Conservation (phyloP, 2,888 invertebrate genomes). For the Notodromas monacha region DNA sequence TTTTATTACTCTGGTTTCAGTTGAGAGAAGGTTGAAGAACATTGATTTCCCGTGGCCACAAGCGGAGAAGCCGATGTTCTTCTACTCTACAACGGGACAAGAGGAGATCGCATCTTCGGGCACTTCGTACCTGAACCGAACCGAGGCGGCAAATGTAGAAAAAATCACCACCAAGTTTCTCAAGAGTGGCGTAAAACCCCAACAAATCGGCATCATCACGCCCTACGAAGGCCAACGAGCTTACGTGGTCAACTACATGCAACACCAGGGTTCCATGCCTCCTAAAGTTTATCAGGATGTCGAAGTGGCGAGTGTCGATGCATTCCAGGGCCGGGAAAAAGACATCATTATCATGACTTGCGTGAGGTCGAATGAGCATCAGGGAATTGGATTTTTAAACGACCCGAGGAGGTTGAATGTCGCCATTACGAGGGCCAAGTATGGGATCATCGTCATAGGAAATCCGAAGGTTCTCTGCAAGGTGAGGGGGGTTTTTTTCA, state of each 20-base stretch:
- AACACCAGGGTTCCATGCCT: slow-evolving; percentile 84
- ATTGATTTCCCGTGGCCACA: slow-evolving; percentile 96
- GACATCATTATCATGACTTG: slow-evolving; percentile 98
- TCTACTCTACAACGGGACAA: slow-evolving; percentile 76
- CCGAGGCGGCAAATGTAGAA: slow-evolving; percentile 93
- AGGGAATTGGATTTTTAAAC: slow-evolving; percentile 91
- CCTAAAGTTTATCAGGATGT: slow-evolving; percentile 90
- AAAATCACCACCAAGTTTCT: slow-evolving; percentile 55
- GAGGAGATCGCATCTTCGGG: slow-evolving; percentile 97
- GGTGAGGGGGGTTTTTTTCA: slow-evolving; percentile 14
- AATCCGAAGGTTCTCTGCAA: slow-evolving; percentile 95
- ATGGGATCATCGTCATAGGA: slow-evolving; percentile 88
- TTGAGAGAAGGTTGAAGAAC: slow-evolving; percentile 54
- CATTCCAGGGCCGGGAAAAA: slow-evolving; percentile 94
- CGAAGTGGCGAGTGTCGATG: slow-evolving; percentile 96
- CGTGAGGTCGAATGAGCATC: slow-evolving; percentile 89
- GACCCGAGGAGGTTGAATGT: slow-evolving; percentile 93
- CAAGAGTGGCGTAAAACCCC: slow-evolving; percentile 75
- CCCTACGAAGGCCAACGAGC: slow-evolving; percentile 96
- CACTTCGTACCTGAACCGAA: slow-evolving; percentile 87
- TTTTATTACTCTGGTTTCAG: slow-evolving; percentile 16
- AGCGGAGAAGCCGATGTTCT: slow-evolving; percentile 88
- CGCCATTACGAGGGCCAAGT: slow-evolving; percentile 82
- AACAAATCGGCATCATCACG: slow-evolving; percentile 93
- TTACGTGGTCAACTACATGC: slow-evolving; percentile 88